Base-by-base conservation (phyloP, 2,888 invertebrate species). In the Gandaritis pyraliata region DNA sequence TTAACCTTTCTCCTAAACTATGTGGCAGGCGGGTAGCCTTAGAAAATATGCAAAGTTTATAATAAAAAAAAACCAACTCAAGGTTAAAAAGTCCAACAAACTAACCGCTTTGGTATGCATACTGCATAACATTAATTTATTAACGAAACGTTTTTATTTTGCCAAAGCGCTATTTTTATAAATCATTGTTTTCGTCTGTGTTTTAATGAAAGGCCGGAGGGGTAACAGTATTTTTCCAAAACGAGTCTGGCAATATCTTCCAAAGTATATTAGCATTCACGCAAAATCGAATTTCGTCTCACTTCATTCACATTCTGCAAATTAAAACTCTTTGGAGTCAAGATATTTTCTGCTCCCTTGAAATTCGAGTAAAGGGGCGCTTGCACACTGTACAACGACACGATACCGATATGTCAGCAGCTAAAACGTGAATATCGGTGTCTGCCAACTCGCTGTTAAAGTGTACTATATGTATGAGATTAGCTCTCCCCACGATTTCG, bases 291-390 rank as follows among this genome's bases (percentile, higher is more conserved):
- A 49, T 52, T 66, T 61, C 53, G 38, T 16, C 51, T 57, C 30
- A 56, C 59, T 62, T 65, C 39, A 64, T 66, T 66, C 59, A 65
- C 47, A 68, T 70, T 60, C 50, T 55, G 43, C 59, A 62, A 67
- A 66, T 68, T 59, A 63, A 66, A 66, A 66, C 33, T 58, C 50
- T 51, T 29, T 38, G 51, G 15, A 46, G 48, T 62, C 64, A 61
- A 63, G 59, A 61, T 63, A 64, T 68, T 60, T 68, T 63, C 56
- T 60, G 50, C 57, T 65, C 61, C 52, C 60, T 64, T 66, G 66
- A 64, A 64, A 61, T 56, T 55, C 29, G 61, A 61, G 56, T 64
- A 65, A 64, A 65, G 51, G 23, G 23, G 1, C 23, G 23, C 6
- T 23, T 23, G 23, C 23, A 23, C 23, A 23, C 23, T 23, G 23